phyloP scores from a whole-genome alignment of 1,140 invertebrate genomes.

The Oedothorax gibbosus region DNA sequence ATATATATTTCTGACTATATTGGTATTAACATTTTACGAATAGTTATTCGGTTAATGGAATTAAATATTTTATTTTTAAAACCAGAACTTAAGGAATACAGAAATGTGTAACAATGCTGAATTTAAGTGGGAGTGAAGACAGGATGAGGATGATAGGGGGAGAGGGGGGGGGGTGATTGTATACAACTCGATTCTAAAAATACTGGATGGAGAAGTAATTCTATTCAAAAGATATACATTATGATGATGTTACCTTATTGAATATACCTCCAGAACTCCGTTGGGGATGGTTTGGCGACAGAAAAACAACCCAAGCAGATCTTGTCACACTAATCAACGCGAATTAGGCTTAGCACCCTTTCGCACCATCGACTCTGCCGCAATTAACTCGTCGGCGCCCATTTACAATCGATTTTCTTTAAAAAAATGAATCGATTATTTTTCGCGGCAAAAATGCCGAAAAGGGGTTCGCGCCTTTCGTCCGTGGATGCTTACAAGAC shows the following conservation, averaged over 20 bases:
- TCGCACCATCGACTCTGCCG: not conserved
- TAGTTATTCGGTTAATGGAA: too few relatives aligned
- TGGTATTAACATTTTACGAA: too few relatives aligned
- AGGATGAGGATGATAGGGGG: not conserved
- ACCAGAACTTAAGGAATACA: too few relatives aligned
- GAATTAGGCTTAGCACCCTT: conserved; percentile 41
- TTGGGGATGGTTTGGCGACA: conserved; percentile 23
- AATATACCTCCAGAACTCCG: conserved; percentile 41
- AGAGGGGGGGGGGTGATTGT: not conserved
- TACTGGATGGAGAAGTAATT: conserved; percentile 1
- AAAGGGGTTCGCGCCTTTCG: conserved; percentile 51
- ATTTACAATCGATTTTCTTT: conserved; percentile 26
- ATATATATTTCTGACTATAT: too few relatives aligned
- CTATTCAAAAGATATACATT: conserved; percentile 32
- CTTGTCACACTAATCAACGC: not conserved
- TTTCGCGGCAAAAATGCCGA: conserved; percentile 23
- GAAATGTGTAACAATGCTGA: too few relatives aligned
- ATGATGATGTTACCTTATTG: conserved; percentile 52
- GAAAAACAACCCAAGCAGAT: conserved; percentile 31
- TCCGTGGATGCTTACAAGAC: conserved; percentile 49
- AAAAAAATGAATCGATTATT: not conserved
- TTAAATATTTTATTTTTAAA: too few relatives aligned
- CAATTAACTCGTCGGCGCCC: not conserved
- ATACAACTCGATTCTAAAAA: too few relatives aligned
- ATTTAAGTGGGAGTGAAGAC: not conserved